Evolutionary conservation across 23 tunicate genomes (phyloP).

Genomic region (Halocynthia aurantium): DNA sequence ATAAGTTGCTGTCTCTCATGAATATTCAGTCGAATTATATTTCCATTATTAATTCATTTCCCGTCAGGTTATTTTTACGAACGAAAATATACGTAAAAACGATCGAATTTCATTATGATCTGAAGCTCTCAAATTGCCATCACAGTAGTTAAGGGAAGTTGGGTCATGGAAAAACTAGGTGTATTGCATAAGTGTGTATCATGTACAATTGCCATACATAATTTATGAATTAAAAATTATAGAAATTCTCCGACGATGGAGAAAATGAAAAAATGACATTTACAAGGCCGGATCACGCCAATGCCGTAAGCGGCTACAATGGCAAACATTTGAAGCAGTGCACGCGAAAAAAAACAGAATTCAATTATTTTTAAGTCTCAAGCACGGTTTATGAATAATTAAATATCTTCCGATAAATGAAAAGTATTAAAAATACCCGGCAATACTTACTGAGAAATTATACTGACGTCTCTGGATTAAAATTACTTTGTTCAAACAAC

Average conservation of each 20-base stretch:
- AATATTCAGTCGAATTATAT: too few relatives aligned
- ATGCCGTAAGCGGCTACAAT: conserved; percentile 3
- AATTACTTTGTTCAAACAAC: too few relatives aligned
- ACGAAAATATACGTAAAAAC: too few relatives aligned
- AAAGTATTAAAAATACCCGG: too few relatives aligned
- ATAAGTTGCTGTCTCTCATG: too few relatives aligned
- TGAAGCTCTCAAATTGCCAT: too few relatives aligned
- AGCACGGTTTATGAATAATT: conserved; percentile 10
- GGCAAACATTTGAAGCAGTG: conserved; percentile 8
- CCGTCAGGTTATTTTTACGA: too few relatives aligned
- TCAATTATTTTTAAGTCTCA: conserved; percentile 3
- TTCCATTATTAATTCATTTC: too few relatives aligned
- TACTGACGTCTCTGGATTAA: too few relatives aligned
- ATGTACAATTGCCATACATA: conserved; percentile 5
- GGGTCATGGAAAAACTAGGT: conserved; percentile 3
- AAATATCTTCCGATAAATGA: background rate
- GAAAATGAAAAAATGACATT: background rate
- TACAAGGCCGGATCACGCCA: background rate
- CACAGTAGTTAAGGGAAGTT: background rate
- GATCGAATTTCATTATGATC: too few relatives aligned
- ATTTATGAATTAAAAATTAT: conserved; percentile 1
- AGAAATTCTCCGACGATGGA: background rate
- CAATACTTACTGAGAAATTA: too few relatives aligned
- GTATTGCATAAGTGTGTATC: background rate
- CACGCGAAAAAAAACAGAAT: background rate